Evolutionary conservation across 2,888 invertebrate species (phyloP).

Genomic region (Lamellibrachia columna): DNA sequence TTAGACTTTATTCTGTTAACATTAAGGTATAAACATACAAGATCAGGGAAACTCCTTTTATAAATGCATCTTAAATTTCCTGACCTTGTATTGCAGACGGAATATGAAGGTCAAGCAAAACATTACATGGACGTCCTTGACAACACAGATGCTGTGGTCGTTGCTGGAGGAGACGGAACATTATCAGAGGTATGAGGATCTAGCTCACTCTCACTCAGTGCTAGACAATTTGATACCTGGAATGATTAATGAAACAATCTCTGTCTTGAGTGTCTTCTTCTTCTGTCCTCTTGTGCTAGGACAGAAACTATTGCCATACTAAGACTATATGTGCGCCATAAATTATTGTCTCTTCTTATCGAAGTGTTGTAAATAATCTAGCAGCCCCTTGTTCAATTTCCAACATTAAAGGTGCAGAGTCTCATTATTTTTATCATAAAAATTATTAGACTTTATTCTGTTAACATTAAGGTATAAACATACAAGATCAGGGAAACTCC

Average conservation of each 20-base stretch:
- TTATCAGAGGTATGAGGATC: constrained; percentile 78
- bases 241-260: too few species aligned
- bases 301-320: too few species aligned
- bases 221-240: too few species aligned
- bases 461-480: not conserved
- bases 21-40: not conserved
- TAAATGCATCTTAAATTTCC: not conserved
- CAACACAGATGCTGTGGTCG: constrained; percentile 84
- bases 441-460: not conserved
- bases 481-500: not conserved
- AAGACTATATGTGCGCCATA: not conserved
- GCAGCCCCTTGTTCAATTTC: too few species aligned
- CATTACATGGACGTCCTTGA: constrained; percentile 80
- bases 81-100: constrained; percentile 74
- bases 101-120: constrained; percentile 88
- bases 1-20: not conserved
- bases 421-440: not conserved
- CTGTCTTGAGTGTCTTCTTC: too few species aligned
- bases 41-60: not conserved
- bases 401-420: too few species aligned
- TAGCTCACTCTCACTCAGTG: constrained; percentile 49
- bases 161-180: constrained; percentile 96
- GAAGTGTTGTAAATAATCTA: too few species aligned
- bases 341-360: too few species aligned
- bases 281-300: too few species aligned